phyloP scores from a whole-genome alignment of 2,888 invertebrate genomes.

The Rhagonycha lutea region DNA sequence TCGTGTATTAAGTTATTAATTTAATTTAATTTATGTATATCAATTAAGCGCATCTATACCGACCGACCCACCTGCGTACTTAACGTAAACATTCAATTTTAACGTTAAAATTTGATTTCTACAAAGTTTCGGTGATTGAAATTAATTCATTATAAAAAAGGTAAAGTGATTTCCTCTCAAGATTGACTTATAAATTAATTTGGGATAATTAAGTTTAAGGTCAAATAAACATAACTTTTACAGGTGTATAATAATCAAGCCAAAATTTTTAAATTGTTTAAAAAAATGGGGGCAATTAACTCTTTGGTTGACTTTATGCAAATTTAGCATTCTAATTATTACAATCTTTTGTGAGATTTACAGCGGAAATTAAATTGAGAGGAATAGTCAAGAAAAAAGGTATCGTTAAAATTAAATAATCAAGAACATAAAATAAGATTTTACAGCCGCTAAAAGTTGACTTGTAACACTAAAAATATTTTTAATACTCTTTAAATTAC shows the following conservation, averaged over 20 bases:
- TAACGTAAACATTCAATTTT: not conserved
- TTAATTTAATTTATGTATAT: slow-evolving; percentile 9
- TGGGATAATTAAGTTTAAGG: not conserved
- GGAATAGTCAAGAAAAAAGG: not conserved
- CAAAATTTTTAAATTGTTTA: not conserved
- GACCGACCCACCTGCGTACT: not conserved
- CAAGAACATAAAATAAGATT: too few relatives aligned
- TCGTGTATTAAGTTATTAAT: slow-evolving; percentile 7
- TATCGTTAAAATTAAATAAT: too few relatives aligned
- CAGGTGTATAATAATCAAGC: not conserved
- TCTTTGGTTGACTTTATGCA: not conserved
- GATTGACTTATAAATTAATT: not conserved
- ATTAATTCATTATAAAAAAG: not conserved
- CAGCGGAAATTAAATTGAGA: too few relatives aligned
- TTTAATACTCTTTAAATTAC: slow-evolving; percentile 4
- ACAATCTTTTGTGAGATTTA: not conserved
- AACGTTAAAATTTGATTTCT: not conserved
- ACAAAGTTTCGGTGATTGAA: not conserved
- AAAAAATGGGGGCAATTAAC: not conserved
- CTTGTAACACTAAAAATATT: not conserved
- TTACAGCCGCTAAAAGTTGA: too few relatives aligned
- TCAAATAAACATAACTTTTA: not conserved
- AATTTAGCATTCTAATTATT: not conserved
- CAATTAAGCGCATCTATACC: slow-evolving; percentile 6
- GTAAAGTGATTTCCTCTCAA: not conserved